phyloP scores from a whole-genome alignment of 2,113 vertebrate genomes.

The Tychaedon coryphoeus region DNA sequence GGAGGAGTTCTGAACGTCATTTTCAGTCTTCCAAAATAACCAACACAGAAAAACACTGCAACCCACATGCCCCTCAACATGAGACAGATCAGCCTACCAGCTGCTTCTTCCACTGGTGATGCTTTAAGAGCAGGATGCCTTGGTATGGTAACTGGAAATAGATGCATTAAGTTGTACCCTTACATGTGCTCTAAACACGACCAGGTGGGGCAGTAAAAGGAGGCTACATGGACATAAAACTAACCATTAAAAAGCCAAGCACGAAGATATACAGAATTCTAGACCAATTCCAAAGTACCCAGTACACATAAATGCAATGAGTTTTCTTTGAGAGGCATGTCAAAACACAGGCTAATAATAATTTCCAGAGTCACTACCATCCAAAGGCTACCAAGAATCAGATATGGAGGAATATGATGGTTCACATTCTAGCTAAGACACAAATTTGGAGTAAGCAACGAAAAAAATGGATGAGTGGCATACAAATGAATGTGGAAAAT shows the following conservation, averaged over 20 bases:
- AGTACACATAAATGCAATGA: not conserved
- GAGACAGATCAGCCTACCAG: slow-evolving; percentile 21
- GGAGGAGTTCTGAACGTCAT: not conserved
- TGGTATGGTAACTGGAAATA: not conserved
- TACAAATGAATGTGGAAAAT: slow-evolving; percentile 29
- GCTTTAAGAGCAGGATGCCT: slow-evolving; percentile 14
- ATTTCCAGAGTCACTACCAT: not conserved
- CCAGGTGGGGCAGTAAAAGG: not conserved
- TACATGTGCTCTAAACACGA: not conserved
- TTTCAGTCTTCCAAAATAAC: not conserved
- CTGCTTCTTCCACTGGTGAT: not conserved
- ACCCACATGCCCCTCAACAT: not conserved
- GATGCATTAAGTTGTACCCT: not conserved
- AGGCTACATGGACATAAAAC: not conserved
- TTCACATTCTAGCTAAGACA: not conserved
- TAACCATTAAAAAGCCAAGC: not conserved
- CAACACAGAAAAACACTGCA: not conserved
- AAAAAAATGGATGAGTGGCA: slow-evolving; percentile 36
- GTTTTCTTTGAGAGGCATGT: not conserved
- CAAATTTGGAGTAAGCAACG: slow-evolving; percentile 23
- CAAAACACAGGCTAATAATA: not conserved
- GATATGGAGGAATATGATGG: not conserved
- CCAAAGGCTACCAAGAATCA: not conserved
- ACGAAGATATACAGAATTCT: not conserved
- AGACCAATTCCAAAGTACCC: not conserved